A percentile compares a stretch with the other conserved stretches of the same genome.
These are phyloP conservation scores for Sturmia bella DNA, from an alignment of 2,888 invertebrate genomes.

Conservation along the genomic window DNA sequence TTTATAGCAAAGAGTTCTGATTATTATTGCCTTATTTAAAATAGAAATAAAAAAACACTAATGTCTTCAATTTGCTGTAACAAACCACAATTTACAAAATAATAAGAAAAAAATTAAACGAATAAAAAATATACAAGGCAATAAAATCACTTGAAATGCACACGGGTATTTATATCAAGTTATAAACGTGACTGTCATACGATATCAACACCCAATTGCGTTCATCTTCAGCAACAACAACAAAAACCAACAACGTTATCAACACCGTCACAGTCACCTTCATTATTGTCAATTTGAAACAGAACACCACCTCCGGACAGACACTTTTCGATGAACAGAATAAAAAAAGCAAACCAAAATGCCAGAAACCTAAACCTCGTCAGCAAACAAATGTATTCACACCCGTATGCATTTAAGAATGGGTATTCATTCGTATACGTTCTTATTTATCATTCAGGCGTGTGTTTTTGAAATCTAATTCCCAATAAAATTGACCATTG, in stretches of 20 bases:
- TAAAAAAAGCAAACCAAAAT: background rate
- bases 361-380: conserved; percentile 18
- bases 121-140: conserved; percentile 30
- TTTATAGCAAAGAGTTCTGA: conserved; percentile 39
- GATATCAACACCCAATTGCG: conserved; percentile 38
- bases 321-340: background rate
- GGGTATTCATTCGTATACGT: conserved; percentile 3
- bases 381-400: conserved; percentile 17
- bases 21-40: conserved; percentile 54
- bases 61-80: conserved; percentile 60
- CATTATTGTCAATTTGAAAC: conserved; percentile 40
- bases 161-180: conserved; percentile 55
- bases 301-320: background rate
- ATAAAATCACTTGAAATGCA: conserved; percentile 62
- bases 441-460: background rate
- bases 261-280: conserved; percentile 30
- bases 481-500: conserved; percentile 62
- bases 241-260: conserved; percentile 30
- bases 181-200: conserved; percentile 66
- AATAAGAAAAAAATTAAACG: background rate
- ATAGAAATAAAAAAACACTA: conserved; percentile 29
- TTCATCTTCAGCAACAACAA: conserved; percentile 24
- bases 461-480: conserved; percentile 62
- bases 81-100: conserved; percentile 40
- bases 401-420: background rate